Conservation (phyloP, 2,797 vertebrate species). For the Lepilemur ruficaudatus region DNA sequence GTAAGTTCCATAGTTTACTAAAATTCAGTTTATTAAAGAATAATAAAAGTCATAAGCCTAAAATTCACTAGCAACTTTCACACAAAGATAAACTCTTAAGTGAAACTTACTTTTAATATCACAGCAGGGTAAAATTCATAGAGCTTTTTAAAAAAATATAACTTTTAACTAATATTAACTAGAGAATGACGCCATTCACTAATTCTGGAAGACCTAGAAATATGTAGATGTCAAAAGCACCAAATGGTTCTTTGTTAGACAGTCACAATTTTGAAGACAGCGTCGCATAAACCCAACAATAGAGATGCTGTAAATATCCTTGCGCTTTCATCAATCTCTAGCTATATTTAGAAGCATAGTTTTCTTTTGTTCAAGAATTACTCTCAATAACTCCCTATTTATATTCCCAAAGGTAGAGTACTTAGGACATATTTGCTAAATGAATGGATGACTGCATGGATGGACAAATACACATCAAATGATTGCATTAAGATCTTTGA, state of each 20-base stretch:
- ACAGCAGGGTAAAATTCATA: slow-evolving; percentile 34
- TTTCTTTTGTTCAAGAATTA: slow-evolving; percentile 62
- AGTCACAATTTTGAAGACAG: slow-evolving; percentile 62
- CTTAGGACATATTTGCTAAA: neutral
- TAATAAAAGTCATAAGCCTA: neutral
- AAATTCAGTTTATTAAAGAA: slow-evolving; percentile 42
- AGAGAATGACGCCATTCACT: slow-evolving; percentile 53
- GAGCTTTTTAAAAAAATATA: neutral
- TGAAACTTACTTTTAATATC: slow-evolving; percentile 52
- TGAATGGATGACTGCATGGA: neutral
- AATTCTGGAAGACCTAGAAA: slow-evolving; percentile 63
- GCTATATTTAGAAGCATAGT: slow-evolving; percentile 54
- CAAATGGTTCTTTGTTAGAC: slow-evolving; percentile 58
- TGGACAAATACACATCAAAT: neutral
- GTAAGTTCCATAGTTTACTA: neutral
- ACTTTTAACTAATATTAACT: slow-evolving; percentile 61
- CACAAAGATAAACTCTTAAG: slow-evolving; percentile 25
- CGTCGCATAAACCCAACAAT: slow-evolving; percentile 65
- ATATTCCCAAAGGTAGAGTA: slow-evolving; percentile 12
- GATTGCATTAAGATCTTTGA: neutral
- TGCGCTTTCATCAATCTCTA: slow-evolving; percentile 51
- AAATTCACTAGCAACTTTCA: slow-evolving; percentile 56
- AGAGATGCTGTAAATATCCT: slow-evolving; percentile 68
- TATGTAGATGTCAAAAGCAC: slow-evolving; percentile 50
- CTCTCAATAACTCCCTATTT: neutral